Evolutionary conservation across 2,113 vertebrate species (phyloP).

Genomic region (Halcyon malimbica): DNA sequence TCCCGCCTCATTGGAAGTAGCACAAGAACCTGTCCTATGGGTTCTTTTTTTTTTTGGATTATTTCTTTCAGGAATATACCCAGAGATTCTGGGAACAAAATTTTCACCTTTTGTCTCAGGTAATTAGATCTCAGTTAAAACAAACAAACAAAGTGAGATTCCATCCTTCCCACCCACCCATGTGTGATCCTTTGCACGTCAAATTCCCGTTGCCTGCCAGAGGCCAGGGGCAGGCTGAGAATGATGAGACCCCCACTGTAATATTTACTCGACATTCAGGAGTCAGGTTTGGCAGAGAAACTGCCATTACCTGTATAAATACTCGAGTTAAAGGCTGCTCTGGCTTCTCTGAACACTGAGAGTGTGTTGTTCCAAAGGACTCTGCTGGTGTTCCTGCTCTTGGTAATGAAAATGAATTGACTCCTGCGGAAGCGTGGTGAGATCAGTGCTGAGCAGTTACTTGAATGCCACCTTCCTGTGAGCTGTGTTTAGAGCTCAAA

Average conservation of each 20-base stretch:
- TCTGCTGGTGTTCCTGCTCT: accelerated
- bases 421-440: accelerated
- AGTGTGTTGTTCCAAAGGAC: background rate
- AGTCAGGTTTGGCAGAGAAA: background rate
- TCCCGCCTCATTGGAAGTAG: background rate
- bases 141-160: background rate
- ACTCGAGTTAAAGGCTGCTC: background rate
- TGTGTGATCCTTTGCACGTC: background rate
- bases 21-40: background rate
- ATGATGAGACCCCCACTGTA: background rate
- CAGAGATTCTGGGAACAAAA: background rate
- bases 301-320: background rate
- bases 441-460: background rate
- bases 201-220: accelerated
- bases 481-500: background rate
- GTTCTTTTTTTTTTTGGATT: background rate
- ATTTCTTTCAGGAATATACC: background rate
- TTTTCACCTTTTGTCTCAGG: background rate
- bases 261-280: background rate
- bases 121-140: background rate
- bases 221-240: background rate
- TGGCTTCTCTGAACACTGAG: background rate
- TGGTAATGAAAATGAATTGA: background rate
- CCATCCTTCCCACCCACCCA: background rate
- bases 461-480: background rate